Conservation (phyloP, 1,140 invertebrate species). For the Lutraria rhynchaena region DNA sequence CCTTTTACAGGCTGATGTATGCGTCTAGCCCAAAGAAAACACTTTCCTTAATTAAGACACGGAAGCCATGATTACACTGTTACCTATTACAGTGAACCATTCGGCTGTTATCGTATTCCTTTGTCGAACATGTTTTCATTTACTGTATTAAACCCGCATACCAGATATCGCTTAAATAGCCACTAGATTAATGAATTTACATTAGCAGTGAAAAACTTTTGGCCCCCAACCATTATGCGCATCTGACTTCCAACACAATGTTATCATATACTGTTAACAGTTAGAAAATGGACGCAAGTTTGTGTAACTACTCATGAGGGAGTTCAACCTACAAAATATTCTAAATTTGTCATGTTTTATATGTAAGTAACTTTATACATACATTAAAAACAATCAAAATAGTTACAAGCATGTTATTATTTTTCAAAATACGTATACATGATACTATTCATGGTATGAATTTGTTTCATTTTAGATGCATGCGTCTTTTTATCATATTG, state of each 20-base stretch:
- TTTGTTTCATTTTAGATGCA: no score
- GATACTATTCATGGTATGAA: no score
- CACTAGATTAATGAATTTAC: constrained; percentile 4
- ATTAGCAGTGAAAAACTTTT: background rate
- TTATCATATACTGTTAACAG: background rate
- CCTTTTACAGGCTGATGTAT: no score
- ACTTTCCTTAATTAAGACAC: no score
- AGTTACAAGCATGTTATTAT: no score
- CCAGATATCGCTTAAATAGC: background rate
- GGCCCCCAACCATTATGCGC: constrained; percentile 2
- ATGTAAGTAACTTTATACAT: constrained; percentile 10
- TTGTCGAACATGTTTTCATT: constrained; percentile 1
- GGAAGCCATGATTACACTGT: no score
- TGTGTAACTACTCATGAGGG: constrained; percentile 37
- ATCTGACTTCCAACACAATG: background rate
- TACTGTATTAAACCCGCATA: constrained; percentile 9
- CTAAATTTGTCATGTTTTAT: background rate
- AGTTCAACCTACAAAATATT: background rate
- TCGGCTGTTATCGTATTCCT: no score
- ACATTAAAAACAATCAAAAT: no score
- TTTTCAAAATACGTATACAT: no score
- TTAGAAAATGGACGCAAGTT: constrained; percentile 23
- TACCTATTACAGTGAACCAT: no score
- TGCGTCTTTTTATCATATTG: no score
- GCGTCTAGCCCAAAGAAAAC: no score